Percentiles rank a stretch among this genome's conserved stretches.
Evolutionary conservation across 2,113 vertebrate genomes (phyloP).

Genomic region (Mus spicilegus): DNA sequence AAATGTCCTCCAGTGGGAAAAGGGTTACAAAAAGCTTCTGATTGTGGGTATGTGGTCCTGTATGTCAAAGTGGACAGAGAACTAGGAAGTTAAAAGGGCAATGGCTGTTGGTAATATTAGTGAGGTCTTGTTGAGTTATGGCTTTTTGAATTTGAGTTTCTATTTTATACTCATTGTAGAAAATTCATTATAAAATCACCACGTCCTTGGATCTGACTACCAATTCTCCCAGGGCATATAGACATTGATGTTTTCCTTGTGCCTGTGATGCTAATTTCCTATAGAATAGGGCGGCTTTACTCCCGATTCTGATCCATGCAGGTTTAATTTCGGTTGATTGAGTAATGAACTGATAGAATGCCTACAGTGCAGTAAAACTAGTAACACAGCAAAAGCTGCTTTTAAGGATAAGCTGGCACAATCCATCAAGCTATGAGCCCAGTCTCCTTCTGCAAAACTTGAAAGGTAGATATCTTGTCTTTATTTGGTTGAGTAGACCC

Average conservation of each 20-base stretch:
- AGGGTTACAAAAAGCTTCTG: background rate
- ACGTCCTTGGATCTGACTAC: background rate
- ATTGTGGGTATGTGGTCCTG: background rate
- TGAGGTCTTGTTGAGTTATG: background rate
- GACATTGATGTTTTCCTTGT: background rate
- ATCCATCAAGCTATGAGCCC: background rate
- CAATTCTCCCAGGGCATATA: background rate
- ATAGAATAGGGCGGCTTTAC: background rate
- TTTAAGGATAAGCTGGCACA: background rate
- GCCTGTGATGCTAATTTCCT: background rate
- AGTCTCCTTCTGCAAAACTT: background rate
- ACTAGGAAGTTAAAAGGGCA: background rate
- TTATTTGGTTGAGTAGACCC: slow-evolving; percentile 6
- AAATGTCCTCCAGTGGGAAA: background rate
- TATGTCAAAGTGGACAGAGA: background rate
- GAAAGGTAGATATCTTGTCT: background rate
- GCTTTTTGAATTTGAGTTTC: background rate
- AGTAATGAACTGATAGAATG: background rate
- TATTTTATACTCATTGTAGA: background rate
- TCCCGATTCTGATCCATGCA: background rate
- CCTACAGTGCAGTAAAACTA: background rate
- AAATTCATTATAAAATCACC: background rate
- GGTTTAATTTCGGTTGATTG: background rate
- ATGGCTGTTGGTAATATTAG: background rate
- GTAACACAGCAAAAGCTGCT: background rate